A percentile compares a stretch with the other conserved stretches of the same genome.
Evolutionary conservation across 2,888 invertebrate genomes (phyloP).

Genomic region (Amiota minor): DNA sequence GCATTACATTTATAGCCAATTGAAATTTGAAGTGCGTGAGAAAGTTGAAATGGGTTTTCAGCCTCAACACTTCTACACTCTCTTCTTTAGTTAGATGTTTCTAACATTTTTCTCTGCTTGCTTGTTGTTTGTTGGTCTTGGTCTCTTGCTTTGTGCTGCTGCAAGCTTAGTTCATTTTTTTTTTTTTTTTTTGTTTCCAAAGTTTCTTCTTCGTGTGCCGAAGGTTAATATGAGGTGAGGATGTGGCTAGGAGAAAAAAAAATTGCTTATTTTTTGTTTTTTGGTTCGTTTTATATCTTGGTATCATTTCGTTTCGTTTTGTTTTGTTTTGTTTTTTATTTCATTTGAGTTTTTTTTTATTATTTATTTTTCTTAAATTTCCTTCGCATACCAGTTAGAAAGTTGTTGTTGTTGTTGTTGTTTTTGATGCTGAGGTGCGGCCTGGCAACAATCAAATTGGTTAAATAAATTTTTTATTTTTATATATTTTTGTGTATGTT

Average conservation of each 20-base stretch:
- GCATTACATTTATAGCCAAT: conserved; percentile 73
- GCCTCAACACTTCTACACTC: conserved; percentile 6
- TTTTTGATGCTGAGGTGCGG: neutral
- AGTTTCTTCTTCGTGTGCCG: conserved; percentile 60
- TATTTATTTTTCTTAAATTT: conserved; percentile 60
- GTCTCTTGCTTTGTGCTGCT: conserved; percentile 29
- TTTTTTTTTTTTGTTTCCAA: conserved; percentile 36
- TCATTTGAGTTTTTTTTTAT: conserved; percentile 53
- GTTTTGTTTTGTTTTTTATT: conserved; percentile 59
- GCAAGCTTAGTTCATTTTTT: conserved; percentile 37
- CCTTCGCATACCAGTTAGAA: conserved; percentile 63
- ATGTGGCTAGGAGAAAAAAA: conserved; percentile 36
- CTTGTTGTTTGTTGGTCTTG: conserved; percentile 43
- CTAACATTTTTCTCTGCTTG: conserved; percentile 51
- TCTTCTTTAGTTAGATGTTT: conserved; percentile 32
- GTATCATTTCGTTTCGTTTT: neutral
- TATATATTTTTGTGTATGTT: neutral
- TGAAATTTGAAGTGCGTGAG: conserved; percentile 73
- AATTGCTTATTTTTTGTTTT: conserved; percentile 60
- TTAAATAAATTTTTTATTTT: conserved; percentile 9
- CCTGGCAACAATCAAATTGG: neutral
- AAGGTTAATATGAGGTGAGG: conserved; percentile 64
- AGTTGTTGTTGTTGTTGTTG: conserved; percentile 46
- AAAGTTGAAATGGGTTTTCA: conserved; percentile 66
- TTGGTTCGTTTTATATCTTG: conserved; percentile 3